Conservation (phyloP, 2,888 invertebrate genomes). For the Agrochola litura region DNA sequence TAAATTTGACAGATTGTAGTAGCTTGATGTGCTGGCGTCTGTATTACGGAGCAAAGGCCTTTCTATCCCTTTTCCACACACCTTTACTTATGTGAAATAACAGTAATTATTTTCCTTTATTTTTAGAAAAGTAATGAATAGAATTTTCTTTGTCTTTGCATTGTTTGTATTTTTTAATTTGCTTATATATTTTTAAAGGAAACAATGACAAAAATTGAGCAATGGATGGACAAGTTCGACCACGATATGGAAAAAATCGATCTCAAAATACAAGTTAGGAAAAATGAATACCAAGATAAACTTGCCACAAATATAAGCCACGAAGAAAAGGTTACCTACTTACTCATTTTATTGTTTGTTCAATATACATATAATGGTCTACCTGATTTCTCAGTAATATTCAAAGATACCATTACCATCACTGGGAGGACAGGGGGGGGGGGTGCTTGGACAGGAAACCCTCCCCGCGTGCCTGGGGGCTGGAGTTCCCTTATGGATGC, state of each 20-base stretch:
- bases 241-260: constrained; percentile 82
- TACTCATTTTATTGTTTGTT: not conserved
- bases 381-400: not conserved
- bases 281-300: constrained; percentile 76
- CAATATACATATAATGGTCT: not conserved
- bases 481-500: too few relatives aligned
- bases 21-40: too few relatives aligned
- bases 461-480: too few relatives aligned
- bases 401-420: not conserved
- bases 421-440: too few relatives aligned
- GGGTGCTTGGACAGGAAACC: too few relatives aligned
- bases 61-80: not conserved
- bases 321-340: constrained; percentile 72
- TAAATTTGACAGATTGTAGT: too few relatives aligned
- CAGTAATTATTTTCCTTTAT: not conserved
- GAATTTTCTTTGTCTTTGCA: not conserved
- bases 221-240: constrained; percentile 85
- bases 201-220: constrained; percentile 79
- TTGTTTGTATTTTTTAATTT: not conserved
- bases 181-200: constrained; percentile 72
- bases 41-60: too few relatives aligned
- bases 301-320: constrained; percentile 71
- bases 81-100: not conserved
- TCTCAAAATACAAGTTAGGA: constrained; percentile 81
- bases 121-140: not conserved